A percentile compares a stretch with the other conserved stretches of the same genome.
Conservation (phyloP, 2,888 invertebrate species). For the Agrotis exclamationis region DNA sequence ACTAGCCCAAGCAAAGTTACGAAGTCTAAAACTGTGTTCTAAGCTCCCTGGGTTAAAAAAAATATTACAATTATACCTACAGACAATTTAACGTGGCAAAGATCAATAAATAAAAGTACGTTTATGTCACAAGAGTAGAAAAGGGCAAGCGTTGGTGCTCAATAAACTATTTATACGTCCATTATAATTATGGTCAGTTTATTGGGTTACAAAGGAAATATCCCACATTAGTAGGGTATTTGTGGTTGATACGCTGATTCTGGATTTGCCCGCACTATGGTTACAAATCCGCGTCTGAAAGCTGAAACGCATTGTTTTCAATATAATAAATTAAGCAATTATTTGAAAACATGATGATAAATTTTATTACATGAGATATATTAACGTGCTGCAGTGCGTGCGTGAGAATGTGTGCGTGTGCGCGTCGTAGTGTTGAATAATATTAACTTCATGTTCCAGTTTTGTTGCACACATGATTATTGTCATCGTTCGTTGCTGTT, state of each 20-base stretch:
- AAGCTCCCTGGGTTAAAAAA: too few species aligned
- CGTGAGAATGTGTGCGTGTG: too few species aligned
- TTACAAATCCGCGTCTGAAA: constrained; percentile 1
- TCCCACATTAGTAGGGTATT: constrained; percentile 31
- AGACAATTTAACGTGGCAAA: neutral
- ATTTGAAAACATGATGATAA: neutral
- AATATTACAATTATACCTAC: too few species aligned
- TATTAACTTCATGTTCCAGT: too few species aligned
- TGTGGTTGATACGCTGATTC: neutral
- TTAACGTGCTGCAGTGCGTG: too few species aligned
- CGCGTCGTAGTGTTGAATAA: too few species aligned
- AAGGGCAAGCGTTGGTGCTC: constrained; percentile 34
- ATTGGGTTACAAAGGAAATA: constrained; percentile 38
- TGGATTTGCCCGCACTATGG: neutral
- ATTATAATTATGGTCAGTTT: constrained; percentile 55
- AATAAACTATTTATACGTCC: constrained; percentile 50
- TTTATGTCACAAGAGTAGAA: constrained; percentile 9
- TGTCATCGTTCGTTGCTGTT: too few species aligned
- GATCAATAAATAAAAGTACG: neutral
- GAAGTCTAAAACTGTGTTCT: too few species aligned
- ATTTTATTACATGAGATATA: too few species aligned
- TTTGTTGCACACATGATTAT: too few species aligned
- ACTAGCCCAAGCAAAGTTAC: too few species aligned
- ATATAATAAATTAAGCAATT: neutral
- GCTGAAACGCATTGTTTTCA: neutral